phyloP scores from a whole-genome alignment of 2,888 invertebrate species.

The Leucophenga montana region DNA sequence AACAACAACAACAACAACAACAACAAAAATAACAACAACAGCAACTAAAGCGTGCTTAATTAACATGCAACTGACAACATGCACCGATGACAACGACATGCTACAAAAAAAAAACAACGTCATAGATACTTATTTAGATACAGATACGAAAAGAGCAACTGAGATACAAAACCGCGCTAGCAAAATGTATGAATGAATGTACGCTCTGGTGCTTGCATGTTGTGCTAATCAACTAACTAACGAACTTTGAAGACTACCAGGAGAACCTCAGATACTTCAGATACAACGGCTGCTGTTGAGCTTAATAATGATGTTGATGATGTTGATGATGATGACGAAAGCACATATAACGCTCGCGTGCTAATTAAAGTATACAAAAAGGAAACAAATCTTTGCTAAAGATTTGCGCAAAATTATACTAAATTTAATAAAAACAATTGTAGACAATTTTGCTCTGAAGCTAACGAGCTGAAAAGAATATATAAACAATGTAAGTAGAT shows the following conservation, averaged over 20 bases:
- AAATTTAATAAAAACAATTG: constrained; percentile 2
- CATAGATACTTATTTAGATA: constrained; percentile 18
- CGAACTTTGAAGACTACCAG: background rate
- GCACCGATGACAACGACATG: constrained; percentile 35
- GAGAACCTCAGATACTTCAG: too few relatives aligned
- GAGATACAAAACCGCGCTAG: background rate
- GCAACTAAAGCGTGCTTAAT: constrained; percentile 62
- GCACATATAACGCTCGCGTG: constrained; percentile 13
- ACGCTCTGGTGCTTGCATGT: constrained; percentile 11
- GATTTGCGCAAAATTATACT: background rate
- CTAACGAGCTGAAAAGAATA: background rate
- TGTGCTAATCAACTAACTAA: constrained; percentile 19
- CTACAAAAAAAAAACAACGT: constrained; percentile 25
- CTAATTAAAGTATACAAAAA: constrained; percentile 16
- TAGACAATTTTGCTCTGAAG: background rate
- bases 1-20: constrained; percentile 24
- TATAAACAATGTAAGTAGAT: constrained; percentile 1
- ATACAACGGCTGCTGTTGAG: background rate
- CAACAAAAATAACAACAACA: too few relatives aligned
- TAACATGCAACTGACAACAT: constrained; percentile 62
- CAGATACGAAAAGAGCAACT: constrained; percentile 1
- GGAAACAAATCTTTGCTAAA: background rate
- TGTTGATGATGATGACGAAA: background rate
- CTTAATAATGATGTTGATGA: background rate
- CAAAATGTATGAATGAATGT: constrained; percentile 12